Evolutionary conservation across 2,888 invertebrate genomes (phyloP), one percentile per base, ranked within the genome.

Genomic region (Leptinotarsa tumamoca): DNA sequence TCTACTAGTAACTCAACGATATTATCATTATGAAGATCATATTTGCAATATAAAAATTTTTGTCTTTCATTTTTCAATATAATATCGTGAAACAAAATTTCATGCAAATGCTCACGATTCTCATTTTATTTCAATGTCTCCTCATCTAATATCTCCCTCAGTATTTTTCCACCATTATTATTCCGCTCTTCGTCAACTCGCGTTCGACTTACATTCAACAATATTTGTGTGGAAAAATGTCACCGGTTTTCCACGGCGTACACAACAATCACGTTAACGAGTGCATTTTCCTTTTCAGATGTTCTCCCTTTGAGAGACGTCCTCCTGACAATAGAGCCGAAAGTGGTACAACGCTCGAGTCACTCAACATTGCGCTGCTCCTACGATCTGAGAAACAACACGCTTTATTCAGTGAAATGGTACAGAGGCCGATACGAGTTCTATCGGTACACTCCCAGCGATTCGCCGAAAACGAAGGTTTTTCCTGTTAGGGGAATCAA

Each of bases 361-460:
- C 91, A 92, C 81, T 94, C 93, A 2, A 92, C 92, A 7, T 89
- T 96, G 67, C 90, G 91, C 72, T 96, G 96, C 88, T 90, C 92
- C 80, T 93, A 95, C 84, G 94, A 96, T 86, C 91, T 95, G 89
- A 93, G 95, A 84, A 93, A 93, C 92, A 4, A 93, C 92, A 78
- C 73, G 1, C 90, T 96, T 68, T 96, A 96, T 89, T 92, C 95
- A 4, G 94, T 96, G 78, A 96, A 96, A 90, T 96, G 95, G 94
- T 96, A 96, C 89, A 91, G 96, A 74, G 96, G 96, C 5, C 92
- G 90, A 85, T 91, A 93, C 84, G 96, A 96, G 90, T 96, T 96
- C 89, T 96, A 95, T 89, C 91, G 96, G 80, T 96, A 92, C 86
- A 93, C 94, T 15, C 96, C 96, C 0, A 91, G 91, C 83, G 95